phyloP scores from a whole-genome alignment of 2,113 vertebrate species.

The Benitochromis conjunctus region DNA sequence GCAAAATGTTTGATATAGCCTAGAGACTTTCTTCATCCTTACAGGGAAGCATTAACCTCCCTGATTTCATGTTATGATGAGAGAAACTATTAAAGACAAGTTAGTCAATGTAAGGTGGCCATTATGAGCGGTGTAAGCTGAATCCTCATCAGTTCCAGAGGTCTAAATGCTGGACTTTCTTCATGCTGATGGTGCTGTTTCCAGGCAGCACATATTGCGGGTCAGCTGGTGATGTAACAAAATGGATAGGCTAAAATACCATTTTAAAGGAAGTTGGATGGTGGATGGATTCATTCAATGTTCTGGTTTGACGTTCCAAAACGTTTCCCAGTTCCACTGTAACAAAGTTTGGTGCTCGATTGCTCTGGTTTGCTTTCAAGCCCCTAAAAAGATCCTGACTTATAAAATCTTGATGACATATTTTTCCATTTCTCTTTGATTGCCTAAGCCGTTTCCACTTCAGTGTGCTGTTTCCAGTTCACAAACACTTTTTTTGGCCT shows the following conservation, averaged over 20 bases:
- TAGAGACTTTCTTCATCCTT: fast-evolving
- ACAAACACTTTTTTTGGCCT: neutral
- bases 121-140: neutral
- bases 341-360: neutral
- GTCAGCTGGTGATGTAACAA: neutral
- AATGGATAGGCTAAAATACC: fast-evolving
- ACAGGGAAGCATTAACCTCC: neutral
- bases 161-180: neutral
- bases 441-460: too few relatives aligned
- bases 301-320: neutral
- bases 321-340: neutral
- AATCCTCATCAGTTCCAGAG: neutral
- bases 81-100: neutral
- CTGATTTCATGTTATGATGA: neutral
- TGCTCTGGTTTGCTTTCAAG: neutral
- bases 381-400: neutral
- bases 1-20: neutral
- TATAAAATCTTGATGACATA: neutral
- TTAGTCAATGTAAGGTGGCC: neutral
- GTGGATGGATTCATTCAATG: neutral
- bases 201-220: constrained; percentile 50
- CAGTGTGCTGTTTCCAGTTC: neutral
- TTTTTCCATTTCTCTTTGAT: neutral
- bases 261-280: neutral
- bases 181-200: constrained; percentile 29